Conservation (phyloP, 2,888 invertebrate species). For the Poecilobothrus nobilitatus region DNA sequence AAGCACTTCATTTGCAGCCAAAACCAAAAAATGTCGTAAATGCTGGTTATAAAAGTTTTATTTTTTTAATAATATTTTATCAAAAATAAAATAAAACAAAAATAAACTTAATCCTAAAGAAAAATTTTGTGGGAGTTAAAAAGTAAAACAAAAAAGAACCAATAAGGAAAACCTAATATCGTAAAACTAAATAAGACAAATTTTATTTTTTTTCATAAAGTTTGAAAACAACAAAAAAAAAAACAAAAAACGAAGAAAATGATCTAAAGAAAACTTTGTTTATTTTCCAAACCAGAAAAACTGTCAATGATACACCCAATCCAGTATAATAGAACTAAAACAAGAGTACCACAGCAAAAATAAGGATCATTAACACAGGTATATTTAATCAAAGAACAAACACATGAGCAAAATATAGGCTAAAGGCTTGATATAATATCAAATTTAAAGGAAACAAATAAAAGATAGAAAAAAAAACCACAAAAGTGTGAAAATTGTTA, state of each 20-base stretch:
- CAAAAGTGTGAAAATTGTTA: background rate
- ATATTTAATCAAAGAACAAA: background rate
- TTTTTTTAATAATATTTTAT: no score
- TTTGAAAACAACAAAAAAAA: background rate
- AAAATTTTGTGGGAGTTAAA: background rate
- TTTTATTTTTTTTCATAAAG: background rate
- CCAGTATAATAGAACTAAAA: background rate
- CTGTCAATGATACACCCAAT: slow-evolving; percentile 1
- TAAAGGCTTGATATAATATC: no score
- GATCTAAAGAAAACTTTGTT: background rate
- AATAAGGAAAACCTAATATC: background rate
- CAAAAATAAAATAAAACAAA: background rate
- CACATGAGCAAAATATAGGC: background rate
- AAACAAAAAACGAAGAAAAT: background rate
- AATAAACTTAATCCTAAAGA: background rate
- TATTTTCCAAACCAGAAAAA: background rate
- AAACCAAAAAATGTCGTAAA: no score
- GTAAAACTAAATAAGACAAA: background rate
- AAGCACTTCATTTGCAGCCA: no score
- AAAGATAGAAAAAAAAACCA: background rate
- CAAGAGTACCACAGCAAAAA: background rate
- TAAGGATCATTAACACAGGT: background rate
- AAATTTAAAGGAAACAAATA: background rate
- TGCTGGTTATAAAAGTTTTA: no score
- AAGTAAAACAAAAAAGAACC: background rate